phyloP scores from a whole-genome alignment of 2,888 invertebrate species.

The Drosophila anomalata region DNA sequence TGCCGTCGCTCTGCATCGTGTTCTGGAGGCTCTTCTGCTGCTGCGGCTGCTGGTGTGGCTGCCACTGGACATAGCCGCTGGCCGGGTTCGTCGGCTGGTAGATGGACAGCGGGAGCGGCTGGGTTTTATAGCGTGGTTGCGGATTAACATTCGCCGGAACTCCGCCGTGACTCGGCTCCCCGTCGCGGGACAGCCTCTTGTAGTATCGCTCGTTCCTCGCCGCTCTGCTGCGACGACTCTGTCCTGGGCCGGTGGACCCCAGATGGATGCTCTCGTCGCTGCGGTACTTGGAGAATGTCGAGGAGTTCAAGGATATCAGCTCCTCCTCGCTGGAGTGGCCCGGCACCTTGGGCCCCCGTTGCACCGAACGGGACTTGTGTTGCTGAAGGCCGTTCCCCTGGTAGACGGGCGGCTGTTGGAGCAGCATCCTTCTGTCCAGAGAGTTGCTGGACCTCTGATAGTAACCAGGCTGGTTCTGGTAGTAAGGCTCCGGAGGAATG shows the following conservation, averaged over 20 bases:
- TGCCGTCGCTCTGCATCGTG: constrained; percentile 73
- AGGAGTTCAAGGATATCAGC: constrained; percentile 87
- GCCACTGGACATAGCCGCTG: constrained; percentile 78
- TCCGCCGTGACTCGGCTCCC: constrained; percentile 85
- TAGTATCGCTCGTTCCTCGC: constrained; percentile 92
- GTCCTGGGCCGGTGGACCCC: constrained; percentile 75
- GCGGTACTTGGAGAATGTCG: constrained; percentile 87
- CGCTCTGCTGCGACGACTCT: constrained; percentile 88
- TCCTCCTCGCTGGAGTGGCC: constrained; percentile 81
- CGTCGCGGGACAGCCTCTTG: constrained; percentile 89
- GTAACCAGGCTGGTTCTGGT: constrained; percentile 69
- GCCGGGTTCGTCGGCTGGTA: constrained; percentile 62
- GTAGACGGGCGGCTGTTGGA: constrained; percentile 38
- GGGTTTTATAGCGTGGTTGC: constrained; percentile 83
- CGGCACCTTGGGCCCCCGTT: constrained; percentile 56
- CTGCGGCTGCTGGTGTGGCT: constrained; percentile 60
- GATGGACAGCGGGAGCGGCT: constrained; percentile 84
- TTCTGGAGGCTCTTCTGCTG: constrained; percentile 76
- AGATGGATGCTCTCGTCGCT: constrained; percentile 89
- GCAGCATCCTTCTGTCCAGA: constrained; percentile 72
- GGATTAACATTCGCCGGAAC: constrained; percentile 79
- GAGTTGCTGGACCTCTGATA: constrained; percentile 77
- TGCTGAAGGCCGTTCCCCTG: constrained; percentile 30
- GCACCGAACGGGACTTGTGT: constrained; percentile 68
- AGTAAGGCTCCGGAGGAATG: constrained; percentile 66